These are phyloP conservation scores for Platycheirus rosarum DNA, from an alignment of 2,888 invertebrate genomes.

Conservation along the genomic window DNA sequence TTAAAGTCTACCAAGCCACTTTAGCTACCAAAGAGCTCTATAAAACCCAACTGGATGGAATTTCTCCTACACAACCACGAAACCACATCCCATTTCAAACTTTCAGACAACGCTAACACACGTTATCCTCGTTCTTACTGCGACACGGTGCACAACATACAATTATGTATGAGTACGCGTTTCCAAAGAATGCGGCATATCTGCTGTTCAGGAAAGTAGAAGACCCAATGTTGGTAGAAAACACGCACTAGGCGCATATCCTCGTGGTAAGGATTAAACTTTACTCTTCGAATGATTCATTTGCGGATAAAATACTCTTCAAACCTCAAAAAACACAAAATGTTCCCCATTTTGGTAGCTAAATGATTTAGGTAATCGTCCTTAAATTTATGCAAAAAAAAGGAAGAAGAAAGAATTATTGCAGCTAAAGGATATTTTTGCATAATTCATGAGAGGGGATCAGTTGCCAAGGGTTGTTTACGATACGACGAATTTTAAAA, in stretches of 20 bases:
- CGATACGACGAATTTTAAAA: slow-evolving; percentile 52
- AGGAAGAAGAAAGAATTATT: slow-evolving; percentile 63
- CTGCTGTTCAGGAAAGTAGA: slow-evolving; percentile 3
- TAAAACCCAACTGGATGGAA: slow-evolving; percentile 50
- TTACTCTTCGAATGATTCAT: slow-evolving; percentile 51
- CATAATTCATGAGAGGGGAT: slow-evolving; percentile 67
- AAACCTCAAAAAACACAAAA: slow-evolving; percentile 36
- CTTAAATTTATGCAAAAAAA: slow-evolving; percentile 65
- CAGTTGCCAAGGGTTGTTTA: slow-evolving; percentile 44
- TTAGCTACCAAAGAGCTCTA: slow-evolving; percentile 26
- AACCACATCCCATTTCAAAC: slow-evolving; percentile 57
- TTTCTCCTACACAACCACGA: slow-evolving; percentile 45
- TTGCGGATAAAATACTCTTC: slow-evolving; percentile 38
- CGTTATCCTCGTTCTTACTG: slow-evolving; percentile 30
- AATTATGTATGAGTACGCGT: slow-evolving; percentile 43
- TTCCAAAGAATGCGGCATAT: slow-evolving; percentile 47
- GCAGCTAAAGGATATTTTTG: slow-evolving; percentile 61
- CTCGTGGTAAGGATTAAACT: slow-evolving; percentile 43
- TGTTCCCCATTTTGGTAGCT: slow-evolving; percentile 54
- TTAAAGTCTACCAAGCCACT: slow-evolving; percentile 50
- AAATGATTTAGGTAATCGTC: slow-evolving; percentile 73
- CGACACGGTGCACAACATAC: slow-evolving; percentile 17
- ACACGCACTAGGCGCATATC: slow-evolving; percentile 35
- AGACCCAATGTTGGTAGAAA: slow-evolving; percentile 12
- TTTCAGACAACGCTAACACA: slow-evolving; percentile 34